Base-by-base conservation (phyloP, 2,113 vertebrate species). In the Crotophaga sulcirostris region DNA sequence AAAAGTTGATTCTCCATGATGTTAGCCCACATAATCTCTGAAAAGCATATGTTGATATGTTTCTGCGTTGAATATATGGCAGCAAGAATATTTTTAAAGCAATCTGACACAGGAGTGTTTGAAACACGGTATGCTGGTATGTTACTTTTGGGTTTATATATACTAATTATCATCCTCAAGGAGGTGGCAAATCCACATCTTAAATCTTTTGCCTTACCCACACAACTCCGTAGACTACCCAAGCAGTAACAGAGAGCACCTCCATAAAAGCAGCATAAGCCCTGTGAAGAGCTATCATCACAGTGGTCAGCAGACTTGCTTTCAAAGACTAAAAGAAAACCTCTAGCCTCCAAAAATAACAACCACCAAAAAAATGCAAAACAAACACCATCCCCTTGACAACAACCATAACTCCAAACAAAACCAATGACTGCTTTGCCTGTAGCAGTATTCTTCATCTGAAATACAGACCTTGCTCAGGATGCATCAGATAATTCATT, bases 31-130 rank as follows among this genome's bases (percentile, higher is more conserved):
- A 42, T 16, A 28, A 63, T 21, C 36, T 58, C 56, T n/a, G 34
- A 64, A 51, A 78, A 78, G 10, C 1, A 1, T 11, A 44, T 2
- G 2, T 36, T 1, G 3, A 9, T 47, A 34, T 1, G 1, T 28
- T 68, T 67, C 54, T 63, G 33, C 52, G 42, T 52, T 68, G 36
- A 90, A 4, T 51, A 29, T 3, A 20, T 24, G 29, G 47, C 34
- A 87, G 42, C 12, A 63, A 87, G 78, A 13, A 33, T 45, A 52
- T 24, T 79, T 77, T 78, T 55, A 52, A 63, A 45, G 78, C 24
- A 40, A 51, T 21, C 54, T 73, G 47, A 52, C 16, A 31, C 13
- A 55, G 64, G 4, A n/a, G 7, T 11, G 15, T 47, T 38, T 81
- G 23, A 64, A 59, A 44, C 72, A 13, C 36, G 11, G 70, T 24